These are phyloP conservation scores for Saimiri boliviensis DNA, from an alignment of 2,113 vertebrate genomes.

Conservation along the genomic window DNA sequence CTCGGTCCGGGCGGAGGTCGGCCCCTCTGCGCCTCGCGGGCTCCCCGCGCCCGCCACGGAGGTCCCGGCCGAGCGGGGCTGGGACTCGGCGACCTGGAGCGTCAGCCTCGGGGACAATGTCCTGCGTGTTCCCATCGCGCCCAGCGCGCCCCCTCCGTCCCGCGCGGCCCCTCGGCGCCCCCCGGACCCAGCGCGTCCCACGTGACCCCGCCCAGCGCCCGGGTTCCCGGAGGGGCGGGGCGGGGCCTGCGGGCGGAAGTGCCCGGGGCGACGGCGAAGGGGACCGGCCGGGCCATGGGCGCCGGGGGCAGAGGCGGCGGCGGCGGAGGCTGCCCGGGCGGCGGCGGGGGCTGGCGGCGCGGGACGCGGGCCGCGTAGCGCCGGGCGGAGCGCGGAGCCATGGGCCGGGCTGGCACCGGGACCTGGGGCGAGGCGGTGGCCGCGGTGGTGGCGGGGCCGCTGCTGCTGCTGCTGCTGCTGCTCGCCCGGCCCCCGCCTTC, in stretches of 20 bases:
- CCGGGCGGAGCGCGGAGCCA: constrained; percentile 52
- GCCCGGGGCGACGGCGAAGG: constrained; percentile 53
- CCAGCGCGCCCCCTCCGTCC: too few species aligned
- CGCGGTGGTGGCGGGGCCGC: neutral
- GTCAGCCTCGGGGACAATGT: neutral
- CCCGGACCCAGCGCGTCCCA: too few species aligned
- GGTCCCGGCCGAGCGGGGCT: neutral
- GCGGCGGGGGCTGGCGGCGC: constrained; percentile 23
- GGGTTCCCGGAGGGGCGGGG: neutral
- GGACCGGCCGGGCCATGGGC: constrained; percentile 53
- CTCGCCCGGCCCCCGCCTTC: constrained; percentile 54
- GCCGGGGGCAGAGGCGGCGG: neutral
- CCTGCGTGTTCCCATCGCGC: too few species aligned
- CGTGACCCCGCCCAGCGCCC: neutral
- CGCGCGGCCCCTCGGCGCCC: too few species aligned
- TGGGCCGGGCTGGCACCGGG: constrained; percentile 52
- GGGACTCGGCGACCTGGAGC: too few species aligned
- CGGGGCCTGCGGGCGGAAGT: constrained; percentile 68
- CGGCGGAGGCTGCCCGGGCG: constrained; percentile 28
- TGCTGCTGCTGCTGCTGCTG: constrained; percentile 31
- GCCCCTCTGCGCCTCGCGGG: neutral
- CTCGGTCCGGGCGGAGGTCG: neutral
- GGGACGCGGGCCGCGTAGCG: constrained; percentile 49
- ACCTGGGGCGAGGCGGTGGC: constrained; percentile 31
- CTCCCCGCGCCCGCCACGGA: neutral